Percentiles rank a stretch among this genome's conserved stretches.
Conservation (phyloP, 2,113 vertebrate genomes). For the Leucosticte australis region DNA sequence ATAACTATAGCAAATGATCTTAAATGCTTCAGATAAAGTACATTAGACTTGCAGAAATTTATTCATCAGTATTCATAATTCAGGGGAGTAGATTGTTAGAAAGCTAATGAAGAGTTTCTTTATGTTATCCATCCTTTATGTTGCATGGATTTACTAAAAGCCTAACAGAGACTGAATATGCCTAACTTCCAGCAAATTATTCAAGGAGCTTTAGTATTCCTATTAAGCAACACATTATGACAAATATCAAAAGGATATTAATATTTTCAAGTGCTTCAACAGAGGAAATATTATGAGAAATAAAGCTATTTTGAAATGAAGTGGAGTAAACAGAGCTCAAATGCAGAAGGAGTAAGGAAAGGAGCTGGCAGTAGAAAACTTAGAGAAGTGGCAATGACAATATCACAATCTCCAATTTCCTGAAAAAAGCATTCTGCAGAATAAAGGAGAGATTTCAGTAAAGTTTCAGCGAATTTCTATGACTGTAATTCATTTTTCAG, state of each 20-base stretch:
- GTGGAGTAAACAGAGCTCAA: not conserved
- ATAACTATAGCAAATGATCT: not conserved
- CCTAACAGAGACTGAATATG: not conserved
- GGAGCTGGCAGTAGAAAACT: not conserved
- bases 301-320: not conserved
- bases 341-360: not conserved
- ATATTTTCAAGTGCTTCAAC: not conserved
- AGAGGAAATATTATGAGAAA: not conserved
- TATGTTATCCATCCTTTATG: too few relatives aligned
- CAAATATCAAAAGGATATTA: not conserved
- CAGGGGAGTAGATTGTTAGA: not conserved
- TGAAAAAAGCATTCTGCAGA: not conserved
- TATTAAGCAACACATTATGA: not conserved
- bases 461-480: not conserved
- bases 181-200: not conserved
- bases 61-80: not conserved
- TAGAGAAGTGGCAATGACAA: not conserved
- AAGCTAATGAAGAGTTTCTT: conserved; percentile 31
- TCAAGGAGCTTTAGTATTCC: not conserved
- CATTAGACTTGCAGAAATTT: not conserved
- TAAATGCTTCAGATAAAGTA: conserved; percentile 24
- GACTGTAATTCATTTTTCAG: not conserved
- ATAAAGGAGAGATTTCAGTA: not conserved
- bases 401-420: not conserved
- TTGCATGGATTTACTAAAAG: conserved; percentile 3